These are phyloP conservation scores for Planiliza haematocheilus DNA, from an alignment of 2,113 vertebrate genomes.

Conservation along the genomic window DNA sequence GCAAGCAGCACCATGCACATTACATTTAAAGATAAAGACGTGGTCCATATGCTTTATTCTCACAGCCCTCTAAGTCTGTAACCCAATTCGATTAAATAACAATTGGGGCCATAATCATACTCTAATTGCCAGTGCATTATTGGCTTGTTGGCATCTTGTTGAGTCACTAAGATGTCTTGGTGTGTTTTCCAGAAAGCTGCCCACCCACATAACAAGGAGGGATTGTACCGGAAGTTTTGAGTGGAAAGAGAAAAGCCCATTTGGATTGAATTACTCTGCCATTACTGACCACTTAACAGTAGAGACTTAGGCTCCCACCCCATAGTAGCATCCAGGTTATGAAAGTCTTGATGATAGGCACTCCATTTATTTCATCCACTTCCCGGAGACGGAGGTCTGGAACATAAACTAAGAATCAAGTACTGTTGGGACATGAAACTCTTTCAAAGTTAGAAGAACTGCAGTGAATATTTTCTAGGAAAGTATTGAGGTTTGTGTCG, in stretches of 20 bases:
- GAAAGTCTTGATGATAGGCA: conserved; percentile 70
- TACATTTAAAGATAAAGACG: conserved; percentile 52
- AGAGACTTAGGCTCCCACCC: conserved; percentile 53
- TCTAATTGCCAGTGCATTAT: conserved; percentile 66
- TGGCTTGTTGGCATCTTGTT: conserved; percentile 67
- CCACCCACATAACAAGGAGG: conserved; percentile 62
- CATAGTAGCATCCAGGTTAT: conserved; percentile 56
- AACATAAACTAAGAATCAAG: conserved; percentile 59
- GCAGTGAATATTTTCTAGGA: conserved; percentile 34
- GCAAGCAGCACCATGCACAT: conserved; percentile 51
- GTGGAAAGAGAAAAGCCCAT: conserved; percentile 72
- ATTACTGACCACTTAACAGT: conserved; percentile 82
- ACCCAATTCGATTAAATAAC: conserved; percentile 66
- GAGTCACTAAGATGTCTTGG: conserved; percentile 54
- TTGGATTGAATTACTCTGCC: conserved; percentile 79
- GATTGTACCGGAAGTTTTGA: conserved; percentile 79
- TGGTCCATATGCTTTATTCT: conserved; percentile 47
- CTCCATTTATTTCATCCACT: conserved; percentile 67
- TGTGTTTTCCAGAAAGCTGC: conserved; percentile 73
- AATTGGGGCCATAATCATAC: conserved; percentile 54
- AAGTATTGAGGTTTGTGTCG: conserved; percentile 12
- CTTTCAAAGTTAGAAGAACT: conserved; percentile 35
- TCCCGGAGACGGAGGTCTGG: conserved; percentile 63
- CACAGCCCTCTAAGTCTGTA: conserved; percentile 31
- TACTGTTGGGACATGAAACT: conserved; percentile 31